Conservation (phyloP, 2,113 vertebrate genomes). For the Chloroceryle aenea region DNA sequence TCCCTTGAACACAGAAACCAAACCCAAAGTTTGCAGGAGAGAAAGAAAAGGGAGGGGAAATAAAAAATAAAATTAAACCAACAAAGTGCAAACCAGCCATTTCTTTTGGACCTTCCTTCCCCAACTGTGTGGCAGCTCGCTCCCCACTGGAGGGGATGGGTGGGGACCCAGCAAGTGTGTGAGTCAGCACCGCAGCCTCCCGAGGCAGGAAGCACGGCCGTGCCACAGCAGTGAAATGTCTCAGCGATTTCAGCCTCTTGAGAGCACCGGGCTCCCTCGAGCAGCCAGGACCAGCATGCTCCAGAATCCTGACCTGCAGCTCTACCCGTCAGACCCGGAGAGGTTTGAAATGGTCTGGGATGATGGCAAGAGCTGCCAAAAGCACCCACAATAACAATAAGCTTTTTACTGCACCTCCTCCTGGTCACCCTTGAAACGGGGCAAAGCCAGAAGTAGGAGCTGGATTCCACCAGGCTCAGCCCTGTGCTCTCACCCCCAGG, state of each 20-base stretch:
- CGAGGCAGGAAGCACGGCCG: not conserved
- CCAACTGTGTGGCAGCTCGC: rapidly evolving
- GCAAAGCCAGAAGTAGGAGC: not conserved
- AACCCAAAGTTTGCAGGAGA: not conserved
- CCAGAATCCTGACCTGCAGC: not conserved
- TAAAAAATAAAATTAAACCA: not conserved
- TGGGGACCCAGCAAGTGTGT: not conserved
- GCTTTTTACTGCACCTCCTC: not conserved
- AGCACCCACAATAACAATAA: rapidly evolving
- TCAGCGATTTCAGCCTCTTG: not conserved
- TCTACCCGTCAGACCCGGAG: rapidly evolving
- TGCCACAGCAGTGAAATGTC: not conserved
- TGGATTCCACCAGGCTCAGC: not conserved
- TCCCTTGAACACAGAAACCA: not conserved
- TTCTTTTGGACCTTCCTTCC: not conserved
- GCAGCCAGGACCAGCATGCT: rapidly evolving
- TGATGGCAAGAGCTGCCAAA: rapidly evolving
- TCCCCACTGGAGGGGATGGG: not conserved
- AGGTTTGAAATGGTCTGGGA: not conserved
- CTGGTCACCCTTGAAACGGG: not conserved
- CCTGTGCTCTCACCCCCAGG: not conserved
- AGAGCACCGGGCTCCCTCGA: not conserved
- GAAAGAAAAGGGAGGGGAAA: not conserved
- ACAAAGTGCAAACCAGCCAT: not conserved
- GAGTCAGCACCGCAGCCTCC: not conserved